Base-by-base conservation (phyloP, 2,888 invertebrate species). In the Hirtodrosophila confusa region DNA sequence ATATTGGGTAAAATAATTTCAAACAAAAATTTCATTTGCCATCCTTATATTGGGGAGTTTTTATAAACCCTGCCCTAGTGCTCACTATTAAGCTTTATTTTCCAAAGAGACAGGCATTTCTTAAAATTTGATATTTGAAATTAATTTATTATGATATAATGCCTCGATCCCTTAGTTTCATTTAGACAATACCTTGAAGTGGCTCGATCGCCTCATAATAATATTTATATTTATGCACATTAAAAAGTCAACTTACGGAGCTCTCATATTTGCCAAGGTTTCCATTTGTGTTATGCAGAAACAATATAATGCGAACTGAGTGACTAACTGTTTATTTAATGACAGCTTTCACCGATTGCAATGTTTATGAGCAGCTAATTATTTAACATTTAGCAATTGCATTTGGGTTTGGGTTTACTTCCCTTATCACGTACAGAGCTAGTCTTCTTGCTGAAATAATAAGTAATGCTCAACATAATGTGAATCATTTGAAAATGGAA, bases 401-500 rank as follows among this genome's bases (percentile, higher is more conserved):
- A 51, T 40, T 50, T 49, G 51, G n/a, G 10, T 53, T 43, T 60
- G 11, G 11, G 4, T 27, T 44, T 6, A 24, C 27, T 27, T 27
- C 23, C 27, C 64, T 57, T 67, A 67, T 61, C 78, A 78, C 71
- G 68, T 75, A 41, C 43, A 48, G 23, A 43, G 54, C 43, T 36
- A 36, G 53, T 17, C 50, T 49, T 3, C 7, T 31, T 11, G 6
- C 11, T 36, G 36, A 6, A 36, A 36, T 11, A 36, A 36, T 11
- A 36, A 36, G 11, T 11, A 11, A 11, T 6, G 7, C 0, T 27
- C 27, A 27, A 0, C 27, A 3, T 27, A 36, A 11, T 11, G n/a
- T 11, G 36, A n/a, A 36, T 36, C 11, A 36, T 11, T 4, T 11
- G 36, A 36, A n/a, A 36, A 11, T 35, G 35, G 35, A 10, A 35